A percentile compares a stretch with the other conserved stretches of the same genome.
These are phyloP conservation scores for Notamacropus eugenii DNA, from an alignment of 2,797 vertebrate genomes.

Conservation along the genomic window DNA sequence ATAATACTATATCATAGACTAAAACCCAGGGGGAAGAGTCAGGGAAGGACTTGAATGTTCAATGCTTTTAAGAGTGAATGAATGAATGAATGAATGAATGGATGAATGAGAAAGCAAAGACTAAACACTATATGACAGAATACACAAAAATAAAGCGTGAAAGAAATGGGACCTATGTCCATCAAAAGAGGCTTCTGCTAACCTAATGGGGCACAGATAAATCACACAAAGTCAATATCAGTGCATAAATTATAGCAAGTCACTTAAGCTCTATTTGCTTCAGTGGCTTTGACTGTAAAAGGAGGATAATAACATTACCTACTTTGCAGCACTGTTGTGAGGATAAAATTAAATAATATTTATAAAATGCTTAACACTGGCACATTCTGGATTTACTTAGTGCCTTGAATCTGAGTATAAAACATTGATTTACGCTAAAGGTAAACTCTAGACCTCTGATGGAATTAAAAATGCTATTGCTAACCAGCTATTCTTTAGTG, in stretches of 20 bases:
- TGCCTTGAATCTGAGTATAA: not conserved
- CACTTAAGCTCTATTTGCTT: too few relatives aligned
- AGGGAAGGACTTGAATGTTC: not conserved
- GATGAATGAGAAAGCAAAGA: conserved; percentile 38
- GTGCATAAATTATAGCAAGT: too few relatives aligned
- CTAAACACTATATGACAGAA: not conserved
- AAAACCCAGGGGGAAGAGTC: too few relatives aligned
- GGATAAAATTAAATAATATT: too few relatives aligned
- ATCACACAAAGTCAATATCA: rapidly evolving
- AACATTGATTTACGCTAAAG: not conserved
- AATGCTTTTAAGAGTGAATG: conserved; percentile 34
- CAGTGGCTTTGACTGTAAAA: too few relatives aligned
- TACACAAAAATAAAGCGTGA: not conserved
- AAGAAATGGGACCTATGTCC: conserved; percentile 24
- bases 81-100: not conserved
- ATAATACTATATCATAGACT: conserved; percentile 41
- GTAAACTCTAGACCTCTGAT: not conserved
- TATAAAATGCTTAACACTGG: too few relatives aligned
- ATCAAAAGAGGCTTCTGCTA: conserved; percentile 30
- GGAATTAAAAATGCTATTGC: conserved; percentile 4
- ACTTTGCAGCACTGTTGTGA: too few relatives aligned
- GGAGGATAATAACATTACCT: too few relatives aligned
- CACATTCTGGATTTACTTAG: not conserved
- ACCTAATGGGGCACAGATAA: not conserved
- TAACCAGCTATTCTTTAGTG: not conserved